Base-by-base conservation (phyloP, 2,888 invertebrate genomes). In the Andrena flavipes region DNA sequence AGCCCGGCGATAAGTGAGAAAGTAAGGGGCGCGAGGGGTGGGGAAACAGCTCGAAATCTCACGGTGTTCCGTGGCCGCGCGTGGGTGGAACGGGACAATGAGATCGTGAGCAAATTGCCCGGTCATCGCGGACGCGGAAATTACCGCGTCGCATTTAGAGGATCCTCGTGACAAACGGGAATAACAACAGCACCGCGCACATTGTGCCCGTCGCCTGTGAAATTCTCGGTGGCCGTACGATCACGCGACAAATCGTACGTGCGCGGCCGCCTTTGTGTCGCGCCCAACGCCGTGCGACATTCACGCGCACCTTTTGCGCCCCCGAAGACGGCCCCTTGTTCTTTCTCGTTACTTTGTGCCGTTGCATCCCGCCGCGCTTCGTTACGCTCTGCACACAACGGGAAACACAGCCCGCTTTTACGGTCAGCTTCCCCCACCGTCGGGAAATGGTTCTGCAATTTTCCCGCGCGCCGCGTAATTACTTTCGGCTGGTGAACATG, bases 301-400 rank as follows among this genome's bases (percentile, higher is more conserved):
- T 62, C 60, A 13, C 59, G 30, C 56, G 29, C 72, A n/a, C 29
- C 71, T 51, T 42, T 26, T 29, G 20, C 42, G n/a, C 60, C 29
- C 54, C 29, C 54, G 56, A 63, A 67, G 83, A 72, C 59, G 54
- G 5, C 30, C 63, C 26, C 42, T 72, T 56, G 71, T 26, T 77
- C 73, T 82, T 70, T 82, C 77, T 70, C 74, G 68, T 84, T 69
- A 68, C 70, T 75, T 78, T 75, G 74, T 64, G 59, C 72, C 68
- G 76, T 76, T 82, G 80, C 80, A 62, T 81, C 76, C n/a, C 82
- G 70, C 56, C 65, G 77, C 74, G 60, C 59, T 60, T 74, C 83
- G 77, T 82, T 82, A 77, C 65, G 49, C 8, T 6, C 23, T 4
- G 20, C 35, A 56, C 33, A 35, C 63, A 64, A 64, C 82, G 48